Evolutionary conservation across 1,140 invertebrate genomes (phyloP).

Genomic region (Bombus terrestris): DNA sequence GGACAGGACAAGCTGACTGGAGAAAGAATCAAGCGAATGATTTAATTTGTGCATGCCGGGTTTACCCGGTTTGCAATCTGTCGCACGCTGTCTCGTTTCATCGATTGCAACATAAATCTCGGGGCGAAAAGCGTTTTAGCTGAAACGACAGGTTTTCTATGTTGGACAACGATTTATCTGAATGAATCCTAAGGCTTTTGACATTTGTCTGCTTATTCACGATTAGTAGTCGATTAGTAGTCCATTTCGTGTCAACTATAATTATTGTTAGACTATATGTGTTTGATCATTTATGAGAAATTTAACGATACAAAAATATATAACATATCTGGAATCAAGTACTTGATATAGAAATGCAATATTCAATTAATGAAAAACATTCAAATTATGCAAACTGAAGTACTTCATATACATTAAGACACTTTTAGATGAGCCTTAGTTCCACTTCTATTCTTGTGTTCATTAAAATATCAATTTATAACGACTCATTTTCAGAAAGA

Average conservation of each 20-base stretch:
- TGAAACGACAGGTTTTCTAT: slow-evolving; percentile 16
- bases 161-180: not conserved
- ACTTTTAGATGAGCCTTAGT: not conserved
- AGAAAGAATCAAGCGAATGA: slow-evolving; percentile 32
- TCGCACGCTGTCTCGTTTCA: slow-evolving; percentile 18
- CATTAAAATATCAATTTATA: not conserved
- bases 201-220: not conserved
- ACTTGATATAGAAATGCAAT: not conserved
- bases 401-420: no score
- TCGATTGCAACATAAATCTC: slow-evolving; percentile 33
- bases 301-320: not conserved
- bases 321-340: not conserved
- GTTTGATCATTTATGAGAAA: not conserved
- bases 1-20: not conserved
- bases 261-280: not conserved
- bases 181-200: not conserved
- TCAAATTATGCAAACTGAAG: not conserved
- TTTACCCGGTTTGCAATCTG: slow-evolving; percentile 9
- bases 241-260: not conserved
- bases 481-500: not conserved
- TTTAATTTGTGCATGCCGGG: slow-evolving; percentile 23
- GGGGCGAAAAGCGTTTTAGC: not conserved
- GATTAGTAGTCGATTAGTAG: not conserved
- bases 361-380: not conserved
- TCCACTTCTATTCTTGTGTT: not conserved